Evolutionary conservation across 2,888 invertebrate genomes (phyloP).

Genomic region (Eupithecia subumbrata): DNA sequence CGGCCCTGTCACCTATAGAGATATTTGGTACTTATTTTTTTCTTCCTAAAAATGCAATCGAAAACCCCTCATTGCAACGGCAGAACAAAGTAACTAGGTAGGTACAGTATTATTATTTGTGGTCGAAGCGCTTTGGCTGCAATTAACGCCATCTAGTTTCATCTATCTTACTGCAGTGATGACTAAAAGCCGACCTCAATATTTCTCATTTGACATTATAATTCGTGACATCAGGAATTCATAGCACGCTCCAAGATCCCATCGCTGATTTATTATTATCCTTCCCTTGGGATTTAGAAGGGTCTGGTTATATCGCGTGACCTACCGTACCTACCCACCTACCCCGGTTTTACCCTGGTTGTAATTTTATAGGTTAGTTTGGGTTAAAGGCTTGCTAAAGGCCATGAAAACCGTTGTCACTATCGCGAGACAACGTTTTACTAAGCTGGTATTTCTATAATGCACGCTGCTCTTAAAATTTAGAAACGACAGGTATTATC

Average conservation of each 20-base stretch:
- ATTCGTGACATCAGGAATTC: constrained; percentile 26
- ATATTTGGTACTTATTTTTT: no score
- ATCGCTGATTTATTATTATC: constrained; percentile 36
- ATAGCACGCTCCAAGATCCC: constrained; percentile 23
- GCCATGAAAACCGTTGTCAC: background rate
- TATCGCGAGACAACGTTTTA: background rate
- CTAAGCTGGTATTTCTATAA: background rate
- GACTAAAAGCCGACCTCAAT: background rate
- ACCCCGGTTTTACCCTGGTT: background rate
- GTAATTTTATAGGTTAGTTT: constrained; percentile 7
- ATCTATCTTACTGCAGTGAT: no score
- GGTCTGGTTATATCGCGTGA: constrained; percentile 14
- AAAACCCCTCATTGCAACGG: no score
- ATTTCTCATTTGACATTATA: constrained; percentile 19
- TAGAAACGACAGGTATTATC: background rate
- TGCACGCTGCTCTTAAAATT: background rate
- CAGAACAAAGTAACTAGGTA: no score
- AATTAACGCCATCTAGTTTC: no score
- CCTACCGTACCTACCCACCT: background rate
- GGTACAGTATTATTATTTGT: no score
- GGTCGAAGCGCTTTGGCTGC: no score
- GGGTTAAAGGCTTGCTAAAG: background rate
- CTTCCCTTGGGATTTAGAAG: constrained; percentile 28
- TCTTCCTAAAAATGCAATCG: no score
- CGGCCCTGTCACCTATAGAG: no score